Conservation (phyloP, 1,140 invertebrate genomes). For the Bemisia tabaci region DNA sequence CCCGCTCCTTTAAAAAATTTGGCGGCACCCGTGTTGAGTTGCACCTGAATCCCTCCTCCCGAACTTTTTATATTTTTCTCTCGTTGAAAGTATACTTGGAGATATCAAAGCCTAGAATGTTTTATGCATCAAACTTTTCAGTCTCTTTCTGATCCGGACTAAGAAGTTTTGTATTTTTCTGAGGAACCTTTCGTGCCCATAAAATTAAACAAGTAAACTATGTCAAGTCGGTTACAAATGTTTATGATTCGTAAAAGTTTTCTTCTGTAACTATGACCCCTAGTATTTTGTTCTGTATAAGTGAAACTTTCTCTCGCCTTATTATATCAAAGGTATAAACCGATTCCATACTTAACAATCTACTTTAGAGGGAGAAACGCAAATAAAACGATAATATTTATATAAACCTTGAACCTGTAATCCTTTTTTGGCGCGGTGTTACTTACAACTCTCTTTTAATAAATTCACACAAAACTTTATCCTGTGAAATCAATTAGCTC, state of each 20-base stretch:
- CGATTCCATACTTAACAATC: not conserved
- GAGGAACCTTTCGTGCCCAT: not conserved
- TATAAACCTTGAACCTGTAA: not conserved
- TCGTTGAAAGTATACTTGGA: not conserved
- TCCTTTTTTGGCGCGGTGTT: no score
- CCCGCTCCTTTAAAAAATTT: no score
- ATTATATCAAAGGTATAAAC: no score
- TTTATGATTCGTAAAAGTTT: not conserved
- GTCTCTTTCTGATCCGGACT: not conserved
- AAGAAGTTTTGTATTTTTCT: not conserved
- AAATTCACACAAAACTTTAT: no score
- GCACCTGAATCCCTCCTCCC: not conserved
- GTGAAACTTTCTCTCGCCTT: no score
- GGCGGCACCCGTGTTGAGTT: not conserved
- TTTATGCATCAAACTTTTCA: not conserved
- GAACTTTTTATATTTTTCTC: not conserved
- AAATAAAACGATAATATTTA: not conserved
- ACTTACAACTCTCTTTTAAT: no score
- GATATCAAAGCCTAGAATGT: not conserved
- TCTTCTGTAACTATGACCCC: not conserved
- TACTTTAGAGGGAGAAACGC: not conserved
- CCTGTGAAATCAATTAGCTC: no score
- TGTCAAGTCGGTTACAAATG: not conserved
- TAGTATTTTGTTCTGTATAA: not conserved
- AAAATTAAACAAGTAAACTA: not conserved